These are phyloP conservation scores for Antedon mediterranea DNA, from an alignment of 53 echinoderm and acorn worm species.

Conservation along the genomic window DNA sequence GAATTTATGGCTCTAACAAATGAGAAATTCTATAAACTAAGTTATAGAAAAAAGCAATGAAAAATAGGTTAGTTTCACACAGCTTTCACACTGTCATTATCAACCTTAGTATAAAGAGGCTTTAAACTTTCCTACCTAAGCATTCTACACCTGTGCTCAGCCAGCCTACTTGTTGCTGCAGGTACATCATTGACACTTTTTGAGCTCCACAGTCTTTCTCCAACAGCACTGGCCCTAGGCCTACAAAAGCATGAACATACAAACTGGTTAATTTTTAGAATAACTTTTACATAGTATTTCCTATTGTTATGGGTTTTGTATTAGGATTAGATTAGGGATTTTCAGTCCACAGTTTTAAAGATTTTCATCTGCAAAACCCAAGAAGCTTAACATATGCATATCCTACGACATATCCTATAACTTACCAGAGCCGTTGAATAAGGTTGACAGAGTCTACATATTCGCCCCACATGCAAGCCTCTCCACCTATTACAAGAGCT, in stretches of 20 bases:
- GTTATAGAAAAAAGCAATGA: too few relatives aligned
- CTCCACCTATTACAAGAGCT: slow-evolving; percentile 83
- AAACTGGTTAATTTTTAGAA: too few relatives aligned
- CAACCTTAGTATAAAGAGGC: too few relatives aligned
- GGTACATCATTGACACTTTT: slow-evolving; percentile 26
- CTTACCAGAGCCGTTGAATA: slow-evolving; percentile 84
- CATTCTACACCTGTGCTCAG: slow-evolving; percentile 91
- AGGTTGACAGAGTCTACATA: slow-evolving; percentile 83
- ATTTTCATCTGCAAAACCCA: too few relatives aligned
- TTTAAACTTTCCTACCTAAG: slow-evolving; percentile 34
- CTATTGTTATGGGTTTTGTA: too few relatives aligned
- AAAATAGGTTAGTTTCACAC: too few relatives aligned
- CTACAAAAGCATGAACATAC: slow-evolving; percentile 25
- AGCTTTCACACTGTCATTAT: too few relatives aligned
- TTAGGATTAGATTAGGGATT: neutral
- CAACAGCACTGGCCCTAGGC: slow-evolving; percentile 87
- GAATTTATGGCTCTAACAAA: too few relatives aligned
- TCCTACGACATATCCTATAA: neutral
- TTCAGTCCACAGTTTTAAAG: neutral
- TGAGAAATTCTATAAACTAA: too few relatives aligned
- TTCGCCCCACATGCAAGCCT: slow-evolving; percentile 96
- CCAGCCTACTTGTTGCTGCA: slow-evolving; percentile 47
- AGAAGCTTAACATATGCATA: neutral
- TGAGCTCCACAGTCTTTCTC: slow-evolving; percentile 87
- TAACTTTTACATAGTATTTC: too few relatives aligned